A percentile compares a stretch with the other conserved stretches of the same genome.
Conservation (phyloP, 2,113 vertebrate genomes). For the Corythoichthys intestinalis region DNA sequence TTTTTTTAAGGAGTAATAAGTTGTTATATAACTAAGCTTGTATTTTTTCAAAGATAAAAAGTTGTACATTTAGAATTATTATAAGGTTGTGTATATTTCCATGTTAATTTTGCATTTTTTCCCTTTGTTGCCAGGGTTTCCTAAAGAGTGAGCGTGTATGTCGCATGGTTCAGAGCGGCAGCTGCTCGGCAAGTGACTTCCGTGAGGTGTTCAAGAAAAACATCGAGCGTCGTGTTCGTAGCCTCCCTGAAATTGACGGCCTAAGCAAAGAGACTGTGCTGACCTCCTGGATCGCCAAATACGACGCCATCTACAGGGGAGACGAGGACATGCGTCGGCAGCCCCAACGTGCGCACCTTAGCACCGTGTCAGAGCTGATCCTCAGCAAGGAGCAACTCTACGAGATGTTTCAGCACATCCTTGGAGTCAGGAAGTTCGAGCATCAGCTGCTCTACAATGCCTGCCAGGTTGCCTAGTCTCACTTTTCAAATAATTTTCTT, state of each 20-base stretch:
- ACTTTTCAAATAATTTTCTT: no score
- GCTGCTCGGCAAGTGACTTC: constrained; percentile 92
- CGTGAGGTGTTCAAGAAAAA: constrained; percentile 97
- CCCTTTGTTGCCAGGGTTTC: constrained; percentile 80
- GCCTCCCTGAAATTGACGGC: constrained; percentile 93
- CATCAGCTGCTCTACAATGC: constrained; percentile 97
- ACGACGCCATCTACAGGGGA: constrained; percentile 89
- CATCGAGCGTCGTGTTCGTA: constrained; percentile 92
- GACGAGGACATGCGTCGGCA: constrained; percentile 87
- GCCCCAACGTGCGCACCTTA: constrained; percentile 80
- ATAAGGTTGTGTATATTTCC: no score
- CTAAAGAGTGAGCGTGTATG: constrained; percentile 92
- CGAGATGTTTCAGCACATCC: constrained; percentile 97
- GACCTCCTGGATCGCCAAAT: constrained; percentile 97
- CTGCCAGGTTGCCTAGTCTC: constrained; percentile 79
- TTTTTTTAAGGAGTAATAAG: no score
- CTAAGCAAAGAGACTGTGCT: constrained; percentile 97
- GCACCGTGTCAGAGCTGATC: constrained; percentile 91
- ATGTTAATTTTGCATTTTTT: no score
- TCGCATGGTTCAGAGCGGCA: constrained; percentile 93
- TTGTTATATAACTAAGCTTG: no score
- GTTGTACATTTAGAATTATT: no score
- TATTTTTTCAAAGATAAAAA: no score
- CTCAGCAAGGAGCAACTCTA: constrained; percentile 97
- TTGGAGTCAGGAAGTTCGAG: constrained; percentile 90